Percentiles rank a stretch among this genome's conserved stretches.
Evolutionary conservation across 30 jellyfish, hydroid and myxozoan species (phyloP).

Genomic region (Nemopilema nomurai): DNA sequence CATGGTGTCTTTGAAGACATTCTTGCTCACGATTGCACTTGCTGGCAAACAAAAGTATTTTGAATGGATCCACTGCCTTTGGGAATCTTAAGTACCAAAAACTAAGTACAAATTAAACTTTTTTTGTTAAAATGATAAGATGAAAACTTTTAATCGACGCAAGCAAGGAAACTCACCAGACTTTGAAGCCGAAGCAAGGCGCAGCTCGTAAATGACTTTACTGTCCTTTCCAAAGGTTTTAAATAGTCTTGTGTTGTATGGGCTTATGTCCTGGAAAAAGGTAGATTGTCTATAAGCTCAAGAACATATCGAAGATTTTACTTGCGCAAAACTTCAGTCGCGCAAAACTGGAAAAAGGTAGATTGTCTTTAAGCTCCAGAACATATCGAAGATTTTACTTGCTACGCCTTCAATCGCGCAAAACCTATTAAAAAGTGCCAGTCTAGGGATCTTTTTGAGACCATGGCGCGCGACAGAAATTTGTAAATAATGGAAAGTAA

Average conservation of each 20-base stretch:
- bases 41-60: background rate
- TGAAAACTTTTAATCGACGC: no score
- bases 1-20: conserved; percentile 43
- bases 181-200: conserved; percentile 76
- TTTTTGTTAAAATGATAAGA: no score
- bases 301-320: background rate
- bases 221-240: conserved; percentile 54
- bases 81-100: no score
- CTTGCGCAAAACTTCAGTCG: background rate
- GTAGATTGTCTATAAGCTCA: background rate
- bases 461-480: no score
- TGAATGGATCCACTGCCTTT: background rate
- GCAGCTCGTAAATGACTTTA: conserved; percentile 57
- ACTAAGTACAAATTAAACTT: no score
- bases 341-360: conserved; percentile 39
- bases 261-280: conserved; percentile 62
- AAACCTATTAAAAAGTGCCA: no score
- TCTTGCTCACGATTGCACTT: conserved; percentile 21
- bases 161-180: conserved; percentile 75
- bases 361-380: background rate
- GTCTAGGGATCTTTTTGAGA: no score
- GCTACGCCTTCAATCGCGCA: no score
- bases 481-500: no score
- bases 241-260: conserved; percentile 88
- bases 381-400: background rate